Conservation (phyloP, 2,888 invertebrate species). For the Pimpla rufipes region DNA sequence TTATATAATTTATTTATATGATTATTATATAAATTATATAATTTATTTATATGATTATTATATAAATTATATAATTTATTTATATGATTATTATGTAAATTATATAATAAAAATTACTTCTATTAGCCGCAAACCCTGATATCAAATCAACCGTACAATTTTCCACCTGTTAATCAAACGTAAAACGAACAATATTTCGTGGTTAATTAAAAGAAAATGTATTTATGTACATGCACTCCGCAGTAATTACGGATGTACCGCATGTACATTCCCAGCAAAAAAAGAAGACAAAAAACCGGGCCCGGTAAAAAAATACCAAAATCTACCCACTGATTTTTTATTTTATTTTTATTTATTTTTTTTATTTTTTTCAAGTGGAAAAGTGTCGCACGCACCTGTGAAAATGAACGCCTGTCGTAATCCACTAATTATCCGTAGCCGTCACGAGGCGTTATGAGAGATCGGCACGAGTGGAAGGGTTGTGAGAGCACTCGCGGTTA, state of each 20-base stretch:
- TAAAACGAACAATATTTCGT: not conserved
- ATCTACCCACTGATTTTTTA: too few species aligned
- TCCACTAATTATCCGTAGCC: constrained; percentile 30
- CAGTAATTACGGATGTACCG: not conserved
- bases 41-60: too few species aligned
- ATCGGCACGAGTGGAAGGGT: constrained; percentile 50
- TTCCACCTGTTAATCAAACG: not conserved
- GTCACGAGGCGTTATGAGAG: constrained; percentile 29
- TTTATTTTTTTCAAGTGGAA: too few species aligned
- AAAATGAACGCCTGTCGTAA: constrained; percentile 36
- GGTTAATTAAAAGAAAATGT: constrained; percentile 10
- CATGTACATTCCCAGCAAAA: not conserved
- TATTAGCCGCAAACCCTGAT: not conserved
- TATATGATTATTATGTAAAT: too few species aligned
- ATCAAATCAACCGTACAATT: constrained; percentile 33
- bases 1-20: too few species aligned
- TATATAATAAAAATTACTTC: constrained; percentile 26
- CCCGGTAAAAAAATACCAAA: too few species aligned
- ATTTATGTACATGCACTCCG: not conserved
- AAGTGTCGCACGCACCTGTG: constrained; percentile 23
- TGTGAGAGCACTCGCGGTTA: constrained; percentile 63
- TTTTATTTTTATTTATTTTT: too few species aligned
- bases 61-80: too few species aligned
- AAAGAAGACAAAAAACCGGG: too few species aligned
- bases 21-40: too few species aligned